Evolutionary conservation across 2,113 vertebrate species (phyloP).

Genomic region (Meles meles): DNA sequence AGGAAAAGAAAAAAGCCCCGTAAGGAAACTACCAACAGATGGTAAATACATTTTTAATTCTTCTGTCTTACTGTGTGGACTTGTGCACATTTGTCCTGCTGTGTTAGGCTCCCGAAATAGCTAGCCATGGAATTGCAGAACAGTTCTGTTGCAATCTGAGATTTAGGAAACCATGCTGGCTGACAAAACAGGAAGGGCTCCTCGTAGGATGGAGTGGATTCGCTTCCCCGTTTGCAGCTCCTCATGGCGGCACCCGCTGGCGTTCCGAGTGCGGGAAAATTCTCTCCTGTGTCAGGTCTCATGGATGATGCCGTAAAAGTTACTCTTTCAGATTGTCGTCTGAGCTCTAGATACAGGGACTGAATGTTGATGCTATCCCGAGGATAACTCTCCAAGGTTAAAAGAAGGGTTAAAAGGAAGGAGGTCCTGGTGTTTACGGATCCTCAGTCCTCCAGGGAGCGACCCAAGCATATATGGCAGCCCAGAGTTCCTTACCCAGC

Average conservation of each 20-base stretch:
- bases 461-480: not conserved
- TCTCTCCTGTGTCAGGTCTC: conserved; percentile 4
- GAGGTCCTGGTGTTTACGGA: not conserved
- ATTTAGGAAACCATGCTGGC: conserved; percentile 46
- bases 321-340: not conserved
- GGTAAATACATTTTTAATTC: conserved; percentile 80
- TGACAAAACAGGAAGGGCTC: conserved; percentile 55
- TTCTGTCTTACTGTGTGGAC: conserved; percentile 77
- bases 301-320: not conserved
- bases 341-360: not conserved
- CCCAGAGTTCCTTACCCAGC: not conserved
- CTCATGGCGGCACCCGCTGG: not conserved
- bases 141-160: conserved; percentile 36
- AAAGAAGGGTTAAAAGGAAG: not conserved
- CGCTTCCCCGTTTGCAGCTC: conserved; percentile 34
- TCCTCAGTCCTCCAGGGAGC: not conserved
- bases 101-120: conserved; percentile 75
- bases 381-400: not conserved
- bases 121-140: conserved; percentile 63
- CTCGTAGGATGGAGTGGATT: conserved; percentile 37
- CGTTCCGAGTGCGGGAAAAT: not conserved
- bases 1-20: conserved; percentile 68
- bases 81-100: conserved; percentile 77
- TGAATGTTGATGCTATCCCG: not conserved
- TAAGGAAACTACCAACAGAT: conserved; percentile 79